Conservation (phyloP, 2,113 vertebrate genomes). For the Tiliqua scincoides region DNA sequence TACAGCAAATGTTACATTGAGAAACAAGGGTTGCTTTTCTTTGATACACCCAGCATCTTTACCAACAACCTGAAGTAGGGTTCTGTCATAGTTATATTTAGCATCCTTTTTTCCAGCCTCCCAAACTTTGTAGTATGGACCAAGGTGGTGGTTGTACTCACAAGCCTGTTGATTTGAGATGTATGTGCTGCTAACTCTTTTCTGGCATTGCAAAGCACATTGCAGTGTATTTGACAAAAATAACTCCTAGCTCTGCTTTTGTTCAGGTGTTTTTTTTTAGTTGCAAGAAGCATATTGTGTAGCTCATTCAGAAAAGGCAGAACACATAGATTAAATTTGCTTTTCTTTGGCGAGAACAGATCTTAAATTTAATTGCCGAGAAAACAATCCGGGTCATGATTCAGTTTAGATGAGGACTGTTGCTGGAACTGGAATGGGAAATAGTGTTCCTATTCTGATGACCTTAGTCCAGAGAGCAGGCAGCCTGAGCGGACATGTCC, state of each 20-base stretch:
- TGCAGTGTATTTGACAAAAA: conserved; percentile 38
- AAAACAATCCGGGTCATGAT: conserved; percentile 51
- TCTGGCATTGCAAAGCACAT: conserved; percentile 44
- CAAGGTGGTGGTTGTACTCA: conserved; percentile 60
- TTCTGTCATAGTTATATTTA: conserved; percentile 36
- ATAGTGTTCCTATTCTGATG: conserved; percentile 34
- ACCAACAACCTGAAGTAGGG: conserved; percentile 49
- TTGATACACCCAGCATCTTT: conserved; percentile 61
- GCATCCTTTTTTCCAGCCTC: conserved; percentile 51
- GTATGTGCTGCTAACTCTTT: conserved; percentile 64
- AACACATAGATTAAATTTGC: conserved; percentile 46
- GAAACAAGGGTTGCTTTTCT: conserved; percentile 56
- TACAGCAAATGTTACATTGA: conserved; percentile 56
- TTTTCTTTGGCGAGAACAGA: conserved; percentile 59
- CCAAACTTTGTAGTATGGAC: conserved; percentile 54
- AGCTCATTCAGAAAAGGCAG: conserved; percentile 47
- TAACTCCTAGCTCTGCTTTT: conserved; percentile 19
- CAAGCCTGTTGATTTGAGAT: conserved; percentile 71
- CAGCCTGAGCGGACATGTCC: conserved; percentile 20
- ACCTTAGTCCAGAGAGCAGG: conserved; percentile 34
- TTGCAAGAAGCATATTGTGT: conserved; percentile 44
- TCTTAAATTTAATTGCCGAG: conserved; percentile 59
- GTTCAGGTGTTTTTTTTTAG: conserved; percentile 17
- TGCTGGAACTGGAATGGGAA: conserved; percentile 51
- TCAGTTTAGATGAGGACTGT: conserved; percentile 52